These are phyloP conservation scores for Gibbula magus DNA, from an alignment of 2,888 invertebrate species.

Conservation along the genomic window DNA sequence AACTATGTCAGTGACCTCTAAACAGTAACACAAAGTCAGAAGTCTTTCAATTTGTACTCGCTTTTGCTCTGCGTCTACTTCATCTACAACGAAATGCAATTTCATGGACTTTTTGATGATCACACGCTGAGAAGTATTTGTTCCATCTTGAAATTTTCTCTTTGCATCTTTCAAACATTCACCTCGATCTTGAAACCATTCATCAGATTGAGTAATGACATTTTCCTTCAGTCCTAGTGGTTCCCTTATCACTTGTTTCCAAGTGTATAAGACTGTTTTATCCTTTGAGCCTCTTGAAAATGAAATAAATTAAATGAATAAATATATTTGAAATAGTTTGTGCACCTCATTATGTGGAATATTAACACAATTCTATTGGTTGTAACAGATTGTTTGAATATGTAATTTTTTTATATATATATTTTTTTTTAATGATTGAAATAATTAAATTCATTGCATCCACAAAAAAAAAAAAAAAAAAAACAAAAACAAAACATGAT, in stretches of 20 bases:
- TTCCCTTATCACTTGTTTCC: neutral
- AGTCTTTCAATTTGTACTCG: neutral
- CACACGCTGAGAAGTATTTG: neutral
- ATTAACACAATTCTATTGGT: too few species aligned
- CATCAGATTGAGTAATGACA: neutral
- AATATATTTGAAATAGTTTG: too few species aligned
- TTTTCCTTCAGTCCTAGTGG: neutral
- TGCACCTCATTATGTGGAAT: too few species aligned
- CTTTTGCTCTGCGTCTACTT: neutral
- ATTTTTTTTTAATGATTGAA: too few species aligned
- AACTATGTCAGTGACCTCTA: neutral
- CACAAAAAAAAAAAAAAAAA: too few species aligned
- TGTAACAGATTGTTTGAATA: too few species aligned
- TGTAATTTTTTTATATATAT: too few species aligned
- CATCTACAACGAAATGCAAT: neutral
- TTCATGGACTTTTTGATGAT: neutral
- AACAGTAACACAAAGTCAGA: neutral
- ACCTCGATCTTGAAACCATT: neutral
- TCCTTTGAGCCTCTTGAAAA: too few species aligned
- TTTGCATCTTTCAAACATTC: slow-evolving; percentile 8
- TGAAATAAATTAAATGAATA: too few species aligned
- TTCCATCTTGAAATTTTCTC: neutral
- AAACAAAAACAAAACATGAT: too few species aligned
- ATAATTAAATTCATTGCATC: too few species aligned
- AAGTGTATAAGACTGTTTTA: neutral